Evolutionary conservation across 2,888 invertebrate genomes (phyloP).

Genomic region (Alsophila aescularia): DNA sequence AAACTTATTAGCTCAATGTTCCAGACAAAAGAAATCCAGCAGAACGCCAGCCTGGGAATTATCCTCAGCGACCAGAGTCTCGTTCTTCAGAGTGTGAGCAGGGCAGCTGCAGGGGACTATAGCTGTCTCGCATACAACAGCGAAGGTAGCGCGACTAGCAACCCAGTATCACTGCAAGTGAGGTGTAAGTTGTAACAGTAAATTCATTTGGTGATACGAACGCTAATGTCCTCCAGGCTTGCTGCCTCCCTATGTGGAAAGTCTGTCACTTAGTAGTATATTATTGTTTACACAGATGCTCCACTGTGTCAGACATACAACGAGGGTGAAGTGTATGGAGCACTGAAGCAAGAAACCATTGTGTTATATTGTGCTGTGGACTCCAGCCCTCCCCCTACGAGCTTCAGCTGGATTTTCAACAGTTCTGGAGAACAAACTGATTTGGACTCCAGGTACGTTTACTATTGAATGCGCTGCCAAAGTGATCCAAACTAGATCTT

Average conservation of each 20-base stretch:
- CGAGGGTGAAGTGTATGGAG: constrained; percentile 90
- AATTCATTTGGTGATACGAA: too few species aligned
- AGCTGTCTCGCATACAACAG: constrained; percentile 94
- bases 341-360: constrained; percentile 92
- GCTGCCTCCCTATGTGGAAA: too few species aligned
- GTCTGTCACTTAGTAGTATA: too few species aligned
- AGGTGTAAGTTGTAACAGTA: constrained; percentile 93
- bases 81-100: constrained; percentile 93
- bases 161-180: constrained; percentile 92
- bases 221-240: too few species aligned
- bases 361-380: constrained; percentile 92
- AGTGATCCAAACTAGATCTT: too few species aligned
- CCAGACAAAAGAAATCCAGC: constrained; percentile 90
- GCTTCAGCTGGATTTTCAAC: constrained; percentile 96
- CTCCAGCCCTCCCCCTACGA: constrained; percentile 91
- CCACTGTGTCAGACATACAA: constrained; percentile 89
- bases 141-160: constrained; percentile 95
- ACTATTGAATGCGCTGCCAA: too few species aligned
- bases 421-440: constrained; percentile 93
- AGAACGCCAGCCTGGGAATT: constrained; percentile 91
- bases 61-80: constrained; percentile 95
- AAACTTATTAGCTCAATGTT: background rate
- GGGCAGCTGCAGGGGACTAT: constrained; percentile 91
- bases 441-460: constrained; percentile 85
- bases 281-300: constrained; percentile 78